Base-by-base conservation (phyloP, 1,140 invertebrate genomes). In the Hirudo medicinalis region DNA sequence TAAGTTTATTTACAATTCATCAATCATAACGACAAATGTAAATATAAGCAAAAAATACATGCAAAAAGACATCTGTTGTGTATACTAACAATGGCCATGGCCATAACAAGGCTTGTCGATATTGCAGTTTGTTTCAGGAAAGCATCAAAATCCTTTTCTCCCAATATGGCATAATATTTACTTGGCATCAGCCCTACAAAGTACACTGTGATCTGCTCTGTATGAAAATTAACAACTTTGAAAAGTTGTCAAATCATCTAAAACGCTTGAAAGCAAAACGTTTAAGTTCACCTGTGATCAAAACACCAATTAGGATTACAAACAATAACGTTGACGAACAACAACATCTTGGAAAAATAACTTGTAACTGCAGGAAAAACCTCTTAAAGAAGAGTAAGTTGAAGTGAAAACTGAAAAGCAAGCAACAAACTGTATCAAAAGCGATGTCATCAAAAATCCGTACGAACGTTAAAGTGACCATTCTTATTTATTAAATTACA, bases 101-200 rank as follows among this genome's bases (percentile, higher is more conserved):
- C 76, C 9, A 84, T 36, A 69, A 86, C 84, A 3, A 85, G 76
- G n/a, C 77, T 70, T 13, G 82, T 27, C 40, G 83, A 77, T 49
- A 77, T 77, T 0, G 81, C 49, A 20, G 82, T 81, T 27, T 80
- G 78, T 13, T 70, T 73, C 72, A 76, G 77, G 76, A 86, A 86
- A 9, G 76, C 81, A 25, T 76, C 27, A 27, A 76, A 72, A 76
- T 86, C 82, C 73, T 83, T 83, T n/a, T 83, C 77, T 3, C 81
- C 82, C 17, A 86, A 76, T 8, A 84, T 81, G 74, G 81, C 79
- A 76, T 85, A 86, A 77, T 81, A 86, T 60, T 80, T 77, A 72
- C 85, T 85, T 6, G 85, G 78, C 36, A 86, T 79, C 6, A 86
- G 72, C 17, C 86, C 86, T 69, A 86, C 81, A 73, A 82, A 78